Conservation (phyloP, 2,797 vertebrate species). For the Danio jaintianensis region DNA sequence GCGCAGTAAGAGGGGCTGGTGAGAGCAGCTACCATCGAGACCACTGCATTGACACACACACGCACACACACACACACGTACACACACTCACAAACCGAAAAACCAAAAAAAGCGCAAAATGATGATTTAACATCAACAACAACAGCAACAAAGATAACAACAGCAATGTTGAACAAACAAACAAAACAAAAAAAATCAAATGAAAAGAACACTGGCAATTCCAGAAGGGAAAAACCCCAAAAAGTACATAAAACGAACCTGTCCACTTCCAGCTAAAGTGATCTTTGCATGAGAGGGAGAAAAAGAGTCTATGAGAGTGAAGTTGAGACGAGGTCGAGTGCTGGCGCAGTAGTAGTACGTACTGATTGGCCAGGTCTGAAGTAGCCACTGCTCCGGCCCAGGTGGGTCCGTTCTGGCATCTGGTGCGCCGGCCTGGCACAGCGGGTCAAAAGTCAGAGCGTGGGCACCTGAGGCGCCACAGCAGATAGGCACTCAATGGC, state of each 20-base stretch:
- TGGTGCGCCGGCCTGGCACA: constrained; percentile 70
- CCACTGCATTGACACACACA: constrained; percentile 74
- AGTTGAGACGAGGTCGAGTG: constrained; percentile 73
- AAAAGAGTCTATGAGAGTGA: constrained; percentile 63
- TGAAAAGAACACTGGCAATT: constrained; percentile 71
- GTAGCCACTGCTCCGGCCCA: constrained; percentile 73
- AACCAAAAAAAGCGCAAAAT: constrained; percentile 62
- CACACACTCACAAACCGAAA: constrained; percentile 15
- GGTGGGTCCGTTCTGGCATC: constrained; percentile 66
- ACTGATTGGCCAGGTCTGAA: constrained; percentile 77
- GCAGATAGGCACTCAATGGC: constrained; percentile 85
- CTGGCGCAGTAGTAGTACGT: constrained; percentile 78
- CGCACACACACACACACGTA: too few relatives aligned
- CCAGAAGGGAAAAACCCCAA: constrained; percentile 60
- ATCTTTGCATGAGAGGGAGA: constrained; percentile 76
- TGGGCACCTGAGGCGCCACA: constrained; percentile 68
- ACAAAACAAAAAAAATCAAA: constrained; percentile 60
- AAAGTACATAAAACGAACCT: constrained; percentile 63
- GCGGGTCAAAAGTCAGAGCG: constrained; percentile 70
- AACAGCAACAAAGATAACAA: constrained; percentile 68
- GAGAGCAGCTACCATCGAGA: constrained; percentile 72
- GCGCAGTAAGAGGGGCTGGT: constrained; percentile 68
- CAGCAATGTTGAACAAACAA: constrained; percentile 72
- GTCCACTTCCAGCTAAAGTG: constrained; percentile 79
- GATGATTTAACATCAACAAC: constrained; percentile 55